Evolutionary conservation across 2,888 invertebrate species (phyloP), one percentile per base, ranked within the genome.

Genomic region (Clivina fossor): DNA sequence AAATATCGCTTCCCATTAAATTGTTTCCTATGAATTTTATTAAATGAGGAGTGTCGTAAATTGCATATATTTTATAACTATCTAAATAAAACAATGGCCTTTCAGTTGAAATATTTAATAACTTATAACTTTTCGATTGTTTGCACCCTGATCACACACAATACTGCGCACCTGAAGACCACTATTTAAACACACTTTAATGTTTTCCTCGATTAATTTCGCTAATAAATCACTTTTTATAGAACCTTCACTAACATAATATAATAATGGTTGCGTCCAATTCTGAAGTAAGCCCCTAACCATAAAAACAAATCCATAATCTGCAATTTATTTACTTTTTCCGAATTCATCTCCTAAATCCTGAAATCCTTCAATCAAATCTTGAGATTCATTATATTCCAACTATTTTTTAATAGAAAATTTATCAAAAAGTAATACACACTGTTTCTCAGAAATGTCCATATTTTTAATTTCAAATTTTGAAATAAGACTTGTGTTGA

Each of bases 391-490:
- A 11, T 54, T 47, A 40, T 53, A 60, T 37, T 60, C 59, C 19
- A 61, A 11, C n/a, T 22, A 7, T 43, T 41, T 53, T 51, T 62
- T 63, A 15, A 63, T 58, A 8, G 48, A 40, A 35, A 64, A 58
- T 59, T 64, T 62, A 48, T 63, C 64, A 47, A 63, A 63, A 7
- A 59, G 2, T 2, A 64, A 19, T 1, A 61, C 54, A 49, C 62
- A 63, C 22, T 47, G n/a, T 53, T 58, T 62, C 24, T 56, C 59
- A 37, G 24, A 9, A 8, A 32, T 51, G 8, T 19, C 38, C 68
- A 68, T 68, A n/a, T 51, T 58, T 24, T 46, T 43, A 4, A 57
- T 57, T 59, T 66, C 62, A n/a, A 65, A 49, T 56, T 61, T 59
- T 32, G 62, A 47, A 18, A 60, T 58, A 16, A 67, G 51, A 41